Evolutionary conservation across 2,888 invertebrate species (phyloP).

Genomic region (Dione vanillae): DNA sequence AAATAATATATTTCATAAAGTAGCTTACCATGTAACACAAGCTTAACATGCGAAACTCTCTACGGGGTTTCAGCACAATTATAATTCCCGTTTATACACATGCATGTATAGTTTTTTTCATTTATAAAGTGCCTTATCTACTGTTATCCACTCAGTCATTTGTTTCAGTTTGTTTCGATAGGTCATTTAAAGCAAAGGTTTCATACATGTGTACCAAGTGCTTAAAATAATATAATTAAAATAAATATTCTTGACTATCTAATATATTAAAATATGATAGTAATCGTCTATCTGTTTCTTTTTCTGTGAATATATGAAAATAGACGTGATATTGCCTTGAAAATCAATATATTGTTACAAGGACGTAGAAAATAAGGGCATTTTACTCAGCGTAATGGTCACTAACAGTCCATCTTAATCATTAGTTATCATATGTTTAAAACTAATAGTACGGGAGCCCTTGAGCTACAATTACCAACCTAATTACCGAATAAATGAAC

Average conservation of each 20-base stretch:
- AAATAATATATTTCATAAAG: constrained; percentile 4
- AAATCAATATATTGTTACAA: constrained; percentile 33
- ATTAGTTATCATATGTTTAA: constrained; percentile 44
- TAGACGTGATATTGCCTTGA: constrained; percentile 21
- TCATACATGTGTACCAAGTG: background rate
- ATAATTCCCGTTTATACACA: constrained; percentile 50
- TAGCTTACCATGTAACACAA: constrained; percentile 51
- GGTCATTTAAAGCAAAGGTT: constrained; percentile 47
- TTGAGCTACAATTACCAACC: constrained; percentile 48
- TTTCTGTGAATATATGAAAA: constrained; percentile 5
- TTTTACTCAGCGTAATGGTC: constrained; percentile 15
- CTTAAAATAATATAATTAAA: background rate
- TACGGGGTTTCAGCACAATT: constrained; percentile 56
- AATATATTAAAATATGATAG: background rate
- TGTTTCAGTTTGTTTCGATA: constrained; percentile 57
- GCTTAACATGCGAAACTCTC: constrained; percentile 53
- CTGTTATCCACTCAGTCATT: constrained; percentile 63
- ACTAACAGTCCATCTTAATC: constrained; percentile 24
- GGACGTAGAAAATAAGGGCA: constrained; percentile 28
- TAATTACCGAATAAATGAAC: constrained; percentile 37
- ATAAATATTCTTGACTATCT: background rate
- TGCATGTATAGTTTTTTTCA: constrained; percentile 49
- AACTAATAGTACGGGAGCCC: constrained; percentile 42
- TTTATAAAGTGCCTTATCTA: constrained; percentile 68
- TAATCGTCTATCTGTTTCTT: background rate